Evolutionary conservation across 2,888 invertebrate species (phyloP), one percentile per base, ranked within the genome.

Genomic region (Habroteleia sp.): DNA sequence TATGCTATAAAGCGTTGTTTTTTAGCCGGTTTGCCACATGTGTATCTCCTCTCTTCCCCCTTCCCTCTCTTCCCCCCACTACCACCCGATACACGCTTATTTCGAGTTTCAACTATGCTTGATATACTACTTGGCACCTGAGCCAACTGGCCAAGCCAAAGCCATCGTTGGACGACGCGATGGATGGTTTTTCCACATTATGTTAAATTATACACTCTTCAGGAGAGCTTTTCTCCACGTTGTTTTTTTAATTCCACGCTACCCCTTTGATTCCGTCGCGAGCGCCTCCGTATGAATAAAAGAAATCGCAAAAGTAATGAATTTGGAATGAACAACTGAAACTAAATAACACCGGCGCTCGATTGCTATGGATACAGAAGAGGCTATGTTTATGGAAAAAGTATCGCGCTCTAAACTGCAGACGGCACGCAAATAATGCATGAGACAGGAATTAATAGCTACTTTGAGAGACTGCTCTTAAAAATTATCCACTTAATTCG

Each of bases 41-140:
- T 20, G 62, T 31, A 62, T 33, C 46, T 42, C 25, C 23, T 11
- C 11, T 6, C 7, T 7, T 4, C 25, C 25, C 27, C 3, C 29
- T 52, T 29, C 7, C 8, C n/a, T 20, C 4, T 4, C 25, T 1
- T 8, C 41, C 37, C 4, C n/a, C n/a, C n/a, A n/a, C n/a, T n/a
- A n/a, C n/a, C n/a, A n/a, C n/a, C n/a, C n/a, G n/a, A n/a, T n/a
- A n/a, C 10, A 1, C 52, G 41, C 73, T 74, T 74, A 74, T 65
- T 54, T 66, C 41, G 66, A 54, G 66, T 66, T 46, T 60, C 66
- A 39, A 62, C 66, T 62, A 29, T 54, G 66, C 60, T 66, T 72
- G 72, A 72, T 72, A 72, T 72, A 72, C 58, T 58, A 37, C 63
- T 66, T 66, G 66, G 60, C 60, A 54, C 60, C 33, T 54, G 65